Conservation (phyloP, 2,888 invertebrate genomes). For the Lissonota sp. region DNA sequence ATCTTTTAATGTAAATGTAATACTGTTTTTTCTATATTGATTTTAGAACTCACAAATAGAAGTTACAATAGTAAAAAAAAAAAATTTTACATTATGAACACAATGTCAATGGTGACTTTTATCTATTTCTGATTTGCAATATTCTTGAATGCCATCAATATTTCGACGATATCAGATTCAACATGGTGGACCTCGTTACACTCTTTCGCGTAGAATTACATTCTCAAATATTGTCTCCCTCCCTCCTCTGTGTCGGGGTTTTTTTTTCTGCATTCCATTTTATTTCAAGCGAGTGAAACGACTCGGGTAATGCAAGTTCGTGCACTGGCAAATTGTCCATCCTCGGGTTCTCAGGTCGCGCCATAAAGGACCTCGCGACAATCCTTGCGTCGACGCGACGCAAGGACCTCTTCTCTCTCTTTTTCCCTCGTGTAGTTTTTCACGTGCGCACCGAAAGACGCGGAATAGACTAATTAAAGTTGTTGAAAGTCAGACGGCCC, state of each 20-base stretch:
- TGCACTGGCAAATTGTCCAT: constrained; percentile 55
- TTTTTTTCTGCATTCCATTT: constrained; percentile 43
- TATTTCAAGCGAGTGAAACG: constrained; percentile 60
- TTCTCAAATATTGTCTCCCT: constrained; percentile 13
- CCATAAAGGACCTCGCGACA: constrained; percentile 18
- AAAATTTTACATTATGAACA: no score
- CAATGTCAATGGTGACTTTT: no score
- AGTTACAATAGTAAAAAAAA: no score
- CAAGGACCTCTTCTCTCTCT: neutral
- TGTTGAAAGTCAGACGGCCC: constrained; percentile 61
- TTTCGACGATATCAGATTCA: no score
- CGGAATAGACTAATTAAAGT: constrained; percentile 64
- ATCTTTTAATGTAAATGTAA: no score
- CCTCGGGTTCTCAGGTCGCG: constrained; percentile 40
- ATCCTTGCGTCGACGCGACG: constrained; percentile 27
- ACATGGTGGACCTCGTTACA: no score
- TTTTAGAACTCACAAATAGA: no score
- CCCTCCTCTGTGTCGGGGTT: neutral
- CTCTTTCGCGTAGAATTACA: constrained; percentile 22
- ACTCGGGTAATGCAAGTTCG: constrained; percentile 51
- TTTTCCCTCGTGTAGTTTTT: constrained; percentile 11
- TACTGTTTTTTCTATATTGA: no score
- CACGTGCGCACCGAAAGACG: constrained; percentile 41
- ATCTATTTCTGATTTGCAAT: no score
- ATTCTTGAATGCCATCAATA: neutral